phyloP scores from a whole-genome alignment of 2,113 vertebrate species.

The Xiphophorus maculatus region DNA sequence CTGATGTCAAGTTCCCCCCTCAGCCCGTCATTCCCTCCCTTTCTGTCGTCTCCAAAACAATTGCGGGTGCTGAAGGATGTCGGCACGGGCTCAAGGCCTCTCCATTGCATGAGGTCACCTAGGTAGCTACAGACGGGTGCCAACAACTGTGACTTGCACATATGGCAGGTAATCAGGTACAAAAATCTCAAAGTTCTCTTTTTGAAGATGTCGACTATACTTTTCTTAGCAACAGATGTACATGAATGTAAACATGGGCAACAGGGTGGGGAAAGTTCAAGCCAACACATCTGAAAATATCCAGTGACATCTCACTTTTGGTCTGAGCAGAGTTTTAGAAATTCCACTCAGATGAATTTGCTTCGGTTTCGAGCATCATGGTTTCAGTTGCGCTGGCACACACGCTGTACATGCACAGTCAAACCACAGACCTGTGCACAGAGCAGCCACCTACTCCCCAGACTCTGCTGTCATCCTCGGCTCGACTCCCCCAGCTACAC shows the following conservation, averaged over 20 bases:
- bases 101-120: slow-evolving; percentile 10
- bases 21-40: no score
- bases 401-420: neutral
- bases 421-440: slow-evolving; percentile 12
- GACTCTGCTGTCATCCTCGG: slow-evolving; percentile 36
- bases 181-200: neutral
- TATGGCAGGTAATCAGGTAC: slow-evolving; percentile 26
- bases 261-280: neutral
- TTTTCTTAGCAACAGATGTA: neutral
- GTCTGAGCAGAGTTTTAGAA: slow-evolving; percentile 30
- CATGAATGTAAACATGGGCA: no score
- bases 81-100: slow-evolving; percentile 41
- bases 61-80: slow-evolving; percentile 65
- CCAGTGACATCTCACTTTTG: slow-evolving; percentile 24
- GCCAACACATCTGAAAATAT: slow-evolving; percentile 15
- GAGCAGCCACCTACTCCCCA: no score
- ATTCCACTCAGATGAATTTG: slow-evolving; percentile 34
- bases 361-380: slow-evolving; percentile 10
- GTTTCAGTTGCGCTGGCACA: neutral
- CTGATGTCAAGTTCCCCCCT: slow-evolving; percentile 26
- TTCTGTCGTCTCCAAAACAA: slow-evolving; percentile 48
- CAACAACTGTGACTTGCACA: slow-evolving; percentile 18
- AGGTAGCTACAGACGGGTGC: slow-evolving; percentile 7
- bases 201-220: neutral
- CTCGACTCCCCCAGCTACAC: slow-evolving; percentile 25